A percentile compares a stretch with the other conserved stretches of the same genome.
These are phyloP conservation scores for Chiroxiphia lanceolata DNA, from an alignment of 2,797 vertebrate genomes.

Conservation along the genomic window DNA sequence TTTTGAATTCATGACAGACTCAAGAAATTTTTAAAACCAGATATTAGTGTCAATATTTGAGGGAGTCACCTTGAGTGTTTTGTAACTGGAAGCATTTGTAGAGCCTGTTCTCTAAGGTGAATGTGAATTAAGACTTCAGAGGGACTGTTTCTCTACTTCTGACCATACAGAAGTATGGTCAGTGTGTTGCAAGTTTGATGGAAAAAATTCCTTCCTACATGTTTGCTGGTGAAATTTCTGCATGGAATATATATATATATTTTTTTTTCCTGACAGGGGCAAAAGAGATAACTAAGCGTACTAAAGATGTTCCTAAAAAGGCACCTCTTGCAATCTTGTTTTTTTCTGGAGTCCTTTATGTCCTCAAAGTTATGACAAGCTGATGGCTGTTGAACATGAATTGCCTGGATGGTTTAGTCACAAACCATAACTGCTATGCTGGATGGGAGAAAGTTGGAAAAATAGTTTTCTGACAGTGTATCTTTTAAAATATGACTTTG, in stretches of 20 bases:
- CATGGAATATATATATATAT: background rate
- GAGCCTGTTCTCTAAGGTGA: background rate
- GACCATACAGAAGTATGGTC: background rate
- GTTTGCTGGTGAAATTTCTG: background rate
- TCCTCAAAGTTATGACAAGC: background rate
- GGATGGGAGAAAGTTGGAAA: constrained; percentile 22
- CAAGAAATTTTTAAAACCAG: background rate
- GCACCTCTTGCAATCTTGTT: background rate
- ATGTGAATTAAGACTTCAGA: background rate
- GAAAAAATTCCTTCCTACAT: background rate
- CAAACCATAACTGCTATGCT: constrained; percentile 35
- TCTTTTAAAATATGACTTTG: constrained; percentile 18
- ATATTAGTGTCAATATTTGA: background rate
- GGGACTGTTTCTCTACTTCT: background rate
- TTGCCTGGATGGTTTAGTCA: background rate
- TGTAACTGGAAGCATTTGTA: background rate
- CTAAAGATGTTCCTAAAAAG: background rate
- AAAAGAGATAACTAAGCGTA: background rate
- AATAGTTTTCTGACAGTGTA: background rate
- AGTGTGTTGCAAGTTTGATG: background rate
- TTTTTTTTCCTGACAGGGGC: background rate
- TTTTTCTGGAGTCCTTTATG: constrained; percentile 16
- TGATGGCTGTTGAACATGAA: background rate
- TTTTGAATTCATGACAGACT: background rate
- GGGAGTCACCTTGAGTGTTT: background rate